Percentiles rank a stretch among this genome's conserved stretches.
Conservation (phyloP, 2,888 invertebrate species). For the Aphodius sticticus region DNA sequence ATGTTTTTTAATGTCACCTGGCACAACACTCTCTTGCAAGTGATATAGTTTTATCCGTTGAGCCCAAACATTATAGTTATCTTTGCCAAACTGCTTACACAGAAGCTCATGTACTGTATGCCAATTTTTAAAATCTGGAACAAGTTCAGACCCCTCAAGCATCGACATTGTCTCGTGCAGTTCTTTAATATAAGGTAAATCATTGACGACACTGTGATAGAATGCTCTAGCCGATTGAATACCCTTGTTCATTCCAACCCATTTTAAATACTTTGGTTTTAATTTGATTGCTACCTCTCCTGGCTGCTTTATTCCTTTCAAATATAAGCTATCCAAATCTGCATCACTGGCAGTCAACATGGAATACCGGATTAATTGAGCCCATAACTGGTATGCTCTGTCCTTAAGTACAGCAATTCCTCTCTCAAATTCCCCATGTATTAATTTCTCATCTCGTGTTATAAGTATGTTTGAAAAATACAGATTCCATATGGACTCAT, state of each 20-base stretch:
- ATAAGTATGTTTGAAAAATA: conserved; percentile 61
- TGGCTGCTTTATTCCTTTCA: conserved; percentile 62
- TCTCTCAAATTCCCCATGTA: conserved; percentile 49
- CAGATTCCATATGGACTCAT: conserved; percentile 63
- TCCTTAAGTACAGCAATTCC: conserved; percentile 56
- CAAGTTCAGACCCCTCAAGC: conserved; percentile 63
- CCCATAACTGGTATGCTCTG: conserved; percentile 61
- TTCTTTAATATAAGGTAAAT: conserved; percentile 52
- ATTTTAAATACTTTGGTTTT: conserved; percentile 70
- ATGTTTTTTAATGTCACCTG: background rate
- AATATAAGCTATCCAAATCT: conserved; percentile 58
- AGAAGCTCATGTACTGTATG: conserved; percentile 71
- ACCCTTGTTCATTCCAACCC: conserved; percentile 60
- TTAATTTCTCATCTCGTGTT: conserved; percentile 57
- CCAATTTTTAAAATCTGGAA: conserved; percentile 62
- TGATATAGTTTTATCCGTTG: conserved; percentile 65
- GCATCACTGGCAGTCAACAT: conserved; percentile 54
- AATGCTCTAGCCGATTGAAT: conserved; percentile 68
- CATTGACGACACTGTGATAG: conserved; percentile 65
- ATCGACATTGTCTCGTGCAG: conserved; percentile 58
- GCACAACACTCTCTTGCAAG: conserved; percentile 50
- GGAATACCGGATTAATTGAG: conserved; percentile 56
- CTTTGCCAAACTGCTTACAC: conserved; percentile 71
- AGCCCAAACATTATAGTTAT: conserved; percentile 74
- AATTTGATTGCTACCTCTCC: conserved; percentile 62